Evolutionary conservation across 2,888 invertebrate species (phyloP), one percentile per base, ranked within the genome.

Genomic region (Calephelis perditalis): DNA sequence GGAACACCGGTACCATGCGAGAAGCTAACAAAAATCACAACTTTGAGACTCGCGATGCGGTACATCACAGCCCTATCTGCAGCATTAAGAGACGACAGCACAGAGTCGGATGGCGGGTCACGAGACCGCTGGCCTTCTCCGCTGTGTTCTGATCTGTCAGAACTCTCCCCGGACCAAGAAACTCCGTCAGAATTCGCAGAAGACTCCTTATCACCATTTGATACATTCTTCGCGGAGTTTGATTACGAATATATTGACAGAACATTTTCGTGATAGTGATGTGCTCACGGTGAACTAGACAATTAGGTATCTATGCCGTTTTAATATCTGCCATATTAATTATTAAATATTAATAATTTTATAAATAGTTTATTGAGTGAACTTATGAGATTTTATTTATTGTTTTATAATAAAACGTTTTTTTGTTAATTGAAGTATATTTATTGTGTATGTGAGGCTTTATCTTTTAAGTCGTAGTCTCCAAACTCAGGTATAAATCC

Each of bases 11-110:
- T 86, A 3, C 86, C 95, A 49, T 94, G 94, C 78, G 96, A 96
- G 77, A 96, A 96, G 80, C 88, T 96, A 67, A 97, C 97, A 57
- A 97, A 97, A 86, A 97, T 97, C 71, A 96, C 97, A 5, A 97
- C 97, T 0, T 84, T 97, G 56, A 91, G 96, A 45, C 87, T 97
- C 65, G 97, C 97, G 36, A 96, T 97, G 95, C 94, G 95, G 75
- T 97, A 97, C 78, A 97, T 97, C 68, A 87, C 94, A 10, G 94
- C 95, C 11, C 84, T 97, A 58, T 94, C 93, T n/a, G 91, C 94
- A 0, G 93, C 94, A 0, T 82, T 96, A 64, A 83, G 92, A n/a
- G 84, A 89, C 67, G 57, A 83, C 68, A 76, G 75, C 12, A 73
- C 82, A 0, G 81, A 77, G 0, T 77, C 78, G 5, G 84, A 82